Evolutionary conservation across 2,797 vertebrate species (phyloP), one percentile per base, ranked within the genome.

Genomic region (Danio jaintianensis): DNA sequence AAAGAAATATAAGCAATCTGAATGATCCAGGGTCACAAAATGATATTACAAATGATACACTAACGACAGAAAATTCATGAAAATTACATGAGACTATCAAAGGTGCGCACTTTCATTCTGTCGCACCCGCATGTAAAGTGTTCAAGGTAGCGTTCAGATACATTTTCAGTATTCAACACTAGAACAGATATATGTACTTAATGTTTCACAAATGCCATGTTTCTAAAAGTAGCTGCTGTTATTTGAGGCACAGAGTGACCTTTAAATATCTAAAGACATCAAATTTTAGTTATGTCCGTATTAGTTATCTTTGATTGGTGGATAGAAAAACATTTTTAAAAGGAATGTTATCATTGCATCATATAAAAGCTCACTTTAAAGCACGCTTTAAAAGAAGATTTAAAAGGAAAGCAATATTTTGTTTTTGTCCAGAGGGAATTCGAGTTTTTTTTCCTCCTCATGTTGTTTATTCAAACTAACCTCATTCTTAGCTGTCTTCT

Each of bases 1-100:
- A 16, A 66, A 76, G 76, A 78, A 83, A 83, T 66, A 58, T 29
- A 67, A 76, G 29, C n/a, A 29, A 43, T 22, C 62, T 74, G 52
- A 75, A 79, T 64, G 71, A 43, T 78, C 16, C 55, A 70, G 36
- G 81, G 62, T 43, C 22, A 29, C 53, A 3, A 22, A 11, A 22
- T n/a, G n/a, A n/a, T n/a, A n/a, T 55, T 53, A 55, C 36, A 0
- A 15, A 20, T 52, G 0, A 53, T 42, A 42, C 36, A n/a, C 42
- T 22, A 55, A 16, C n/a, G 55, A 48, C 50, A 42, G n/a, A 11
- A 53, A 61, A 70, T 55, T 3, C 36, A 42, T 42, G 50, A 55
- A 70, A 38, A 42, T 10, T 36, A 53, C 40, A 48, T 13, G 67
- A 70, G 67, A 70, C 20, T 55, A 70, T 42, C 7, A 16, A 53